Conservation (phyloP, 23 tunicate species). For the Diplosoma virens region DNA sequence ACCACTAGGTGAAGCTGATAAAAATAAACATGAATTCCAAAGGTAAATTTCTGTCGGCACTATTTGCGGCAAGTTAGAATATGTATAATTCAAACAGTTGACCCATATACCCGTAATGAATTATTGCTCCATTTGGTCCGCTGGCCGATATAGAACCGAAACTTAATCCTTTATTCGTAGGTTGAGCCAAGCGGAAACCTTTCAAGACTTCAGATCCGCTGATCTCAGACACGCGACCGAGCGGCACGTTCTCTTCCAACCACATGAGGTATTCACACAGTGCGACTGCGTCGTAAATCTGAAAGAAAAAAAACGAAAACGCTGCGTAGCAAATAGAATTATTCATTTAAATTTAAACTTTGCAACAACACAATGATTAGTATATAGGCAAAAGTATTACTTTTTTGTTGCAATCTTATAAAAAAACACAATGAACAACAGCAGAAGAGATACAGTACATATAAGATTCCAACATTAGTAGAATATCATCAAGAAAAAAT, state of each 20-base stretch:
- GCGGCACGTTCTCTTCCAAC: conserved; percentile 74
- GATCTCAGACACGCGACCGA: conserved; percentile 57
- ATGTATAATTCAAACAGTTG: not conserved
- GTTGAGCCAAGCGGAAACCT: conserved; percentile 52
- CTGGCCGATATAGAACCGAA: conserved; percentile 94
- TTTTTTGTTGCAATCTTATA: too few relatives aligned
- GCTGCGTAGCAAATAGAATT: too few relatives aligned
- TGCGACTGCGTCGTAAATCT: conserved; percentile 89
- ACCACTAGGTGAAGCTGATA: too few relatives aligned
- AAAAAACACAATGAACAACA: too few relatives aligned
- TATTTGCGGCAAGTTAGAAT: not conserved
- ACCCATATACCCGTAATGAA: conserved; percentile 78
- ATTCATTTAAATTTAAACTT: too few relatives aligned
- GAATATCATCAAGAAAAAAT: too few relatives aligned
- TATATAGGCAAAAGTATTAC: too few relatives aligned
- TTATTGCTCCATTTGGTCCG: conserved; percentile 88
- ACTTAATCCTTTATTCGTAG: conserved; percentile 64
- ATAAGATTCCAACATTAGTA: too few relatives aligned
- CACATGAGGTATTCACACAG: conserved; percentile 75
- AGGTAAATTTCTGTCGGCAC: not conserved
- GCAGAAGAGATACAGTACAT: too few relatives aligned
- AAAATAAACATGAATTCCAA: not conserved
- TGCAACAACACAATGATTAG: too few relatives aligned
- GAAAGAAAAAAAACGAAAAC: not conserved
- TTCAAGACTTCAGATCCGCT: conserved; percentile 72